Conservation (phyloP, 2,113 vertebrate genomes). For the Limnothrissa miodon region DNA sequence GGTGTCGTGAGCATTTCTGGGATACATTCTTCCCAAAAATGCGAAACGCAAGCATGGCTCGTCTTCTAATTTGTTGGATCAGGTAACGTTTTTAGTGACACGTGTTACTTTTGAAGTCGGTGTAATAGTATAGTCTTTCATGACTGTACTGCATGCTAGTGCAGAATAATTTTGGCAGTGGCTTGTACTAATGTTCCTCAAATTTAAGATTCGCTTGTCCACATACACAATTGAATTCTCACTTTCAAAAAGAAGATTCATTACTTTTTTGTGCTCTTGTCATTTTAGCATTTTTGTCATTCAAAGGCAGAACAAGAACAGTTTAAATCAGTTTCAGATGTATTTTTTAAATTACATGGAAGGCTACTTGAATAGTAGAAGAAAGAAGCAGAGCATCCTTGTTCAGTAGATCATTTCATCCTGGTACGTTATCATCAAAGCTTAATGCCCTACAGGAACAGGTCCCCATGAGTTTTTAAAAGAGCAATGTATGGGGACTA, state of each 20-base stretch:
- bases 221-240: too few species aligned
- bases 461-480: slow-evolving; percentile 21
- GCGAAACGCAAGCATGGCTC: background rate
- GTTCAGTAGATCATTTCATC: background rate
- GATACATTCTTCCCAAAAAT: background rate
- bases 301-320: background rate
- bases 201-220: background rate
- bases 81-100: background rate
- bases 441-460: slow-evolving; percentile 3
- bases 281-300: too few species aligned
- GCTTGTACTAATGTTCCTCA: background rate
- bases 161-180: background rate
- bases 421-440: background rate
- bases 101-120: background rate
- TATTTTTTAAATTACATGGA: background rate
- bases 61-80: background rate
- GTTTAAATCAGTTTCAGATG: background rate
- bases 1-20: slow-evolving; percentile 14
- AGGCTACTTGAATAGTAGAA: background rate
- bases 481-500: slow-evolving; percentile 44
- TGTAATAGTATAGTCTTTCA: background rate
- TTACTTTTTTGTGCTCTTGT: too few species aligned
- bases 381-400: background rate
- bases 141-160: background rate
- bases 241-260: too few species aligned